Evolutionary conservation across 2,888 invertebrate species (phyloP).

Genomic region (Euspilapteryx auroguttella): DNA sequence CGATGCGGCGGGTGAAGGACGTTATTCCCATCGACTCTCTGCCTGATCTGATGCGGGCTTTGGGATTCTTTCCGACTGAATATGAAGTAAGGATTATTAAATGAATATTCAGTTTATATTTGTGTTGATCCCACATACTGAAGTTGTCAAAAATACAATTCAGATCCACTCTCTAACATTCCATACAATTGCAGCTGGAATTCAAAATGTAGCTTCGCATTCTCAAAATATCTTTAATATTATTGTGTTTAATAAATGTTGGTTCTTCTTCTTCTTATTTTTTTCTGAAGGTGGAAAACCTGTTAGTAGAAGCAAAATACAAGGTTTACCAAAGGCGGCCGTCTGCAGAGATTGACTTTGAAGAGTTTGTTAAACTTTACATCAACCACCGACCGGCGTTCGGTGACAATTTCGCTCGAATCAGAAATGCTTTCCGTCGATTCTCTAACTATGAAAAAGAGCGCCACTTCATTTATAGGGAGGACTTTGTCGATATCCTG

Average conservation of each 20-base stretch:
- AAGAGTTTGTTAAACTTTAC: conserved; percentile 66
- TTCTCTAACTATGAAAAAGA: conserved; percentile 23
- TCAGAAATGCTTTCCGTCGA: conserved; percentile 47
- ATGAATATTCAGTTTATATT: no score
- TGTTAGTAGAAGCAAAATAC: conserved; percentile 61
- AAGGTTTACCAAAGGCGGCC: conserved; percentile 46
- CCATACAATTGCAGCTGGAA: no score
- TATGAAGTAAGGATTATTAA: conserved; percentile 58
- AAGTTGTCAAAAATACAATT: no score
- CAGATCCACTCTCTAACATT: no score
- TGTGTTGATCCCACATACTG: no score
- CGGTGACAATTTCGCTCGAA: conserved; percentile 39
- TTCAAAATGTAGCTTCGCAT: no score
- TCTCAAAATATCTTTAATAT: no score
- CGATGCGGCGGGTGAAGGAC: conserved; percentile 62
- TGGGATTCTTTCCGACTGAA: conserved; percentile 76
- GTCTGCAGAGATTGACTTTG: conserved; percentile 63
- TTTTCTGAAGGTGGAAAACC: conserved; percentile 66
- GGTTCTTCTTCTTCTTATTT: no score
- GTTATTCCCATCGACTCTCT: conserved; percentile 66
- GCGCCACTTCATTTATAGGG: conserved; percentile 20
- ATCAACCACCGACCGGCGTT: conserved; percentile 67
- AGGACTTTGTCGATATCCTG: conserved; percentile 42
- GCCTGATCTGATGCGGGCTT: conserved; percentile 72
- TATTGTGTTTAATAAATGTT: no score